These are phyloP conservation scores for Cataglyphis albicans DNA, from an alignment of 2,888 invertebrate genomes.

Conservation along the genomic window DNA sequence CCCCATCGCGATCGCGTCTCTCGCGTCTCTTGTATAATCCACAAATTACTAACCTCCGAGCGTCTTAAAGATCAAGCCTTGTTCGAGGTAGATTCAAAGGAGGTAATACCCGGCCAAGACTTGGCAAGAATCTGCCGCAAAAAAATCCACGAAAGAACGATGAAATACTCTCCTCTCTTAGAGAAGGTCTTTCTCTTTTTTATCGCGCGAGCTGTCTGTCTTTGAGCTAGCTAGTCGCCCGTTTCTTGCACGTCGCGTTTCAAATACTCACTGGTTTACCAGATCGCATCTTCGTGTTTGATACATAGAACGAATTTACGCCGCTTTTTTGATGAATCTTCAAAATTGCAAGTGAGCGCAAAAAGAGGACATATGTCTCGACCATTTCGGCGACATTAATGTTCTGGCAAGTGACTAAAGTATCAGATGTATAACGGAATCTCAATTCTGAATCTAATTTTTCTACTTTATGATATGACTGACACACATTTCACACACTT, in stretches of 20 bases:
- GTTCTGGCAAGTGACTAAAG: slow-evolving; percentile 12
- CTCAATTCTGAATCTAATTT: background rate
- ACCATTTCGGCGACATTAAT: slow-evolving; percentile 14
- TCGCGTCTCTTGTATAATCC: slow-evolving; percentile 81
- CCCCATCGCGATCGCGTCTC: slow-evolving; percentile 53
- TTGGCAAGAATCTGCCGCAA: slow-evolving; percentile 72
- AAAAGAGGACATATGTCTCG: slow-evolving; percentile 2
- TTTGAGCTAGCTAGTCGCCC: slow-evolving; percentile 23
- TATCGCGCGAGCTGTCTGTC: slow-evolving; percentile 35
- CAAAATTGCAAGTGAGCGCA: background rate
- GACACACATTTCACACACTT: background rate
- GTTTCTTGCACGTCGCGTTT: slow-evolving; percentile 45
- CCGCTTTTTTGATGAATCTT: slow-evolving; percentile 7
- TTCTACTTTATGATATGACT: background rate
- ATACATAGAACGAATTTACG: slow-evolving; percentile 26
- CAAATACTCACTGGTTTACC: slow-evolving; percentile 24
- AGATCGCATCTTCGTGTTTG: slow-evolving; percentile 6
- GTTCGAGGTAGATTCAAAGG: slow-evolving; percentile 79
- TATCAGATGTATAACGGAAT: slow-evolving; percentile 4
- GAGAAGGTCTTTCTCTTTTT: slow-evolving; percentile 56
- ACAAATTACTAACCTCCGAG: slow-evolving; percentile 82
- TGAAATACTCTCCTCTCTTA: slow-evolving; percentile 70
- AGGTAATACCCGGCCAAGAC: slow-evolving; percentile 77
- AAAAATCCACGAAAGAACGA: slow-evolving; percentile 68
- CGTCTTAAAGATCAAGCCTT: slow-evolving; percentile 81